These are phyloP conservation scores for Paraescarpia echinospica DNA, from an alignment of 1,140 invertebrate species.

Conservation along the genomic window DNA sequence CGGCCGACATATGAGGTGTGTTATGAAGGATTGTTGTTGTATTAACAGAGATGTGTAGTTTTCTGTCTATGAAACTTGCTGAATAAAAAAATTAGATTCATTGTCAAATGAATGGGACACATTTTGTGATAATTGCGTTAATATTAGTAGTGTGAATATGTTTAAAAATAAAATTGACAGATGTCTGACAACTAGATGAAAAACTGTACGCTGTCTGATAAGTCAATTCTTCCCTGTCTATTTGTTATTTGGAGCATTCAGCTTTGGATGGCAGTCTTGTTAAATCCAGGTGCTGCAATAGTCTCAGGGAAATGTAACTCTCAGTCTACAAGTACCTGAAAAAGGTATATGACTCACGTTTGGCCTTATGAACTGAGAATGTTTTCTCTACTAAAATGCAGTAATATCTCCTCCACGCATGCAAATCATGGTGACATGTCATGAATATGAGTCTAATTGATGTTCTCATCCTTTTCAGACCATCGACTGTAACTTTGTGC, in stretches of 20 bases:
- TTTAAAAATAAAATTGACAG: too few species aligned
- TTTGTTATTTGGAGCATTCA: too few species aligned
- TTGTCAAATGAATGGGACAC: neutral
- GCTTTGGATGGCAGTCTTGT: too few species aligned
- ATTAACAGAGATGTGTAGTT: neutral
- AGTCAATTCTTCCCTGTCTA: too few species aligned
- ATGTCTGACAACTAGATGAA: too few species aligned
- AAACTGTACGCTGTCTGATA: too few species aligned
- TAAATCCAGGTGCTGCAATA: neutral
- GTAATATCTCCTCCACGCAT: neutral
- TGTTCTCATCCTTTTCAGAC: slow-evolving; percentile 41
- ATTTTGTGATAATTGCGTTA: neutral
- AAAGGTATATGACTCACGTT: neutral
- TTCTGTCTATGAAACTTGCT: neutral
- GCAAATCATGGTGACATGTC: neutral
- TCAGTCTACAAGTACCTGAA: neutral
- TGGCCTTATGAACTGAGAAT: neutral
- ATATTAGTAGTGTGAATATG: too few species aligned
- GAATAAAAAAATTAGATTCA: neutral
- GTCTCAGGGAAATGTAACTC: neutral
- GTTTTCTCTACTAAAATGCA: neutral
- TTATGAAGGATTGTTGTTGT: neutral
- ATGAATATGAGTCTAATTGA: neutral
- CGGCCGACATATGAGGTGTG: slow-evolving; percentile 52
- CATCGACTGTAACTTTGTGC: slow-evolving; percentile 67